Evolutionary conservation across 2,113 vertebrate species (phyloP), one percentile per base, ranked within the genome.

Genomic region (Notothenia rossii): DNA sequence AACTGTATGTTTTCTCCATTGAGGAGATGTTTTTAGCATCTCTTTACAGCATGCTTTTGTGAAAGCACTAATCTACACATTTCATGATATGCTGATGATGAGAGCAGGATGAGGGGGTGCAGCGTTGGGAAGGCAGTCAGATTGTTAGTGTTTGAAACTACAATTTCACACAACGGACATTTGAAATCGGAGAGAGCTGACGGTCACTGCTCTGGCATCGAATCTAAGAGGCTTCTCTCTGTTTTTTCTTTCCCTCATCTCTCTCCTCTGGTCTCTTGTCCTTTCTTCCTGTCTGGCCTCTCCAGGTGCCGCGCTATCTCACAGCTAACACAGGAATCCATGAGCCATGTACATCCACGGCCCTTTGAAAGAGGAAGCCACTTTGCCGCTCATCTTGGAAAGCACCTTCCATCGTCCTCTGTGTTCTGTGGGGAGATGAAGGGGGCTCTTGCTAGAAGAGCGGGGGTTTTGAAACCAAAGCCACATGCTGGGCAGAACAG

Each of bases 221-320:
- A 75, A 92, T 93, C 87, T 90, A 80, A 94, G 93, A 67, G n/a
- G 83, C 87, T 79, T 87, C 88, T 78, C 60, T 74, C 62, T 69
- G 33, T 29, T 74, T 69, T 4, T 63, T 29, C 29, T 17, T 29
- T 48, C 10, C 61, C 40, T 69, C 43, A 36, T 80, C 77, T 77
- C 71, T 62, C 69, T 71, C 64, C 49, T 81, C 72, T 53, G 62
- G 10, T 85, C 83, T 83, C 73, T 22, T 77, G 65, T 86, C 75
- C 81, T 91, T 87, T 86, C 81, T 91, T 92, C 93, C 87, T 86
- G 87, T 88, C 76, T 72, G 84, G 79, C 81, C 66, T 45, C 40
- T 70, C 92, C 92, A 93, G 91, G 91, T 94, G 94, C 89, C 68
- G 53, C 50, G 40, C 83, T 94, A 93, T 95, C 92, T 89, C 86